Conservation (phyloP, 2,888 invertebrate species). For the Eristalis pertinax region DNA sequence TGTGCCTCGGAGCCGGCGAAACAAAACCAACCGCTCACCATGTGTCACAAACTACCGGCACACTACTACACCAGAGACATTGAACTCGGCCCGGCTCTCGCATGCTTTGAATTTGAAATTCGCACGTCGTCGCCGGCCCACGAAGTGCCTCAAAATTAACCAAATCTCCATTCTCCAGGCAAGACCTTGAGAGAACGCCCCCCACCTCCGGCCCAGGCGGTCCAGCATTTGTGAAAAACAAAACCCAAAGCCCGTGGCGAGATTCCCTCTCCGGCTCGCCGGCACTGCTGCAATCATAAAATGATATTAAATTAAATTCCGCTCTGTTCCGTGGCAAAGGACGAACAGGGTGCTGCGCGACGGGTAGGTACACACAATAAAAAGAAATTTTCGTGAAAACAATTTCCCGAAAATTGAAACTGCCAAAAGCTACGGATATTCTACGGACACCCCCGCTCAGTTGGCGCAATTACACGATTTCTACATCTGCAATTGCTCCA, state of each 20-base stretch:
- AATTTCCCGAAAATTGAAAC: conserved; percentile 64
- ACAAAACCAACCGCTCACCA: conserved; percentile 14
- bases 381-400: conserved; percentile 17
- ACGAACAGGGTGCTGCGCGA: conserved; percentile 6
- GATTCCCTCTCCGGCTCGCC: not conserved
- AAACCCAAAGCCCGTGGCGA: not conserved
- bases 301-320: conserved; percentile 60
- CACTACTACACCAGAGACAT: conserved; percentile 1
- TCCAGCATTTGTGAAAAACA: not conserved
- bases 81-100: conserved; percentile 17
- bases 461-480: conserved; percentile 47
- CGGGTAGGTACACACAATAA: not conserved
- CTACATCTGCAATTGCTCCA: conserved; percentile 57
- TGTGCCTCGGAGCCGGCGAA: not conserved
- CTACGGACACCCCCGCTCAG: not conserved
- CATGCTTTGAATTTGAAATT: conserved; percentile 42
- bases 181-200: conserved; percentile 17
- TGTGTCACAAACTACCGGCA: conserved; percentile 25
- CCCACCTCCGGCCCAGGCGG: not conserved
- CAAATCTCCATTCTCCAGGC: not conserved
- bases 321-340: not conserved
- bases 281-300: conserved; percentile 44
- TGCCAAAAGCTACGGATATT: conserved; percentile 60
- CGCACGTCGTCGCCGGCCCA: not conserved
- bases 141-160: conserved; percentile 5